Base-by-base conservation (phyloP, 2,888 invertebrate genomes). In the Lasioglossum vierecki region DNA sequence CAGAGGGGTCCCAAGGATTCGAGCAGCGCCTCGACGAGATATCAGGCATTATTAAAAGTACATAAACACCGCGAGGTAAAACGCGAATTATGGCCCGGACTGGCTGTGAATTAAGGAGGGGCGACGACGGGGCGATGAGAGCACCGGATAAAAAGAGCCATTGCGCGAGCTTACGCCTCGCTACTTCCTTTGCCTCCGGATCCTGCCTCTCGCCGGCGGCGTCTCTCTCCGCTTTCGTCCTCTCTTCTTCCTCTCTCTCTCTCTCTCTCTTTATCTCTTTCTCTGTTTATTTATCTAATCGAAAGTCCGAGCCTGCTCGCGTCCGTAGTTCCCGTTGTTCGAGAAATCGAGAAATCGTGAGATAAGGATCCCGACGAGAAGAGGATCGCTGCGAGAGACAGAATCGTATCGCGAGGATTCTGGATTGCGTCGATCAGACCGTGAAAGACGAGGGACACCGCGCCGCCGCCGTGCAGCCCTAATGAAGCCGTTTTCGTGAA, bases 31-130 rank as follows among this genome's bases (percentile, higher is more conserved):
- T 86, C 82, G 83, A 84, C 84, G 92, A 92, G 93, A 93, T 94
- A 94, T 94, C 94, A 92, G 92, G 92, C 93, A 94, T 94, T 94
- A 94, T 94, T 94, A 94, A 94, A 94, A 94, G 93, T 93, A 93
- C 93, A 94, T 94, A 94, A 94, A 94, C 93, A 93, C 92, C 92
- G 93, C 91, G 90, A 92, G 92, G 92, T 91, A 92, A 93, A 92
- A 92, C 90, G 92, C 93, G 93, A 94, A 93, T 94, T 94, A 94
- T 94, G 93, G 89, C 88, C 90, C 86, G 88, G 87, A 84, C 88
- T 77, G 93, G 93, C 92, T 93, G 94, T 93, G 94, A 94, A 94
- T 94, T 94, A 94, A 94, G 90, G 84, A 86, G 88, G 89, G 90
- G 93, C 92, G 92, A 93, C 93, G 92, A 93, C 91, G 88, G 89